These are phyloP conservation scores for Anhinga rufa DNA, from an alignment of 2,113 vertebrate genomes.

Conservation along the genomic window DNA sequence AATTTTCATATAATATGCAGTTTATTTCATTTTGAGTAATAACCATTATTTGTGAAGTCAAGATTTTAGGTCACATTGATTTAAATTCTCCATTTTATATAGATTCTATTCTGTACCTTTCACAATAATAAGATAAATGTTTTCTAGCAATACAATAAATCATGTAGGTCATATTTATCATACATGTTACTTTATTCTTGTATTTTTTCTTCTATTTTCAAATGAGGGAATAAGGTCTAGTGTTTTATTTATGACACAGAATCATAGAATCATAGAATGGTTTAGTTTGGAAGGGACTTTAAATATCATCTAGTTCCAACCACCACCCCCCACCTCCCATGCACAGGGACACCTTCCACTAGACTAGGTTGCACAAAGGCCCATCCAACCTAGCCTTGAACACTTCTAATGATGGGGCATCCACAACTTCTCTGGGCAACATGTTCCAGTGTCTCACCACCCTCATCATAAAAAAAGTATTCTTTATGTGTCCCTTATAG, in stretches of 20 bases:
- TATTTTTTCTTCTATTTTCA: neutral
- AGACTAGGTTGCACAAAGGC: neutral
- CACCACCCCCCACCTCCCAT: too few species aligned
- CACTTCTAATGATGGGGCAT: too few species aligned
- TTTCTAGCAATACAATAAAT: neutral
- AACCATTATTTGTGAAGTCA: neutral
- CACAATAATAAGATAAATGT: neutral
- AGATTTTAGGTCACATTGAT: neutral
- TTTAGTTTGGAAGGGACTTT: neutral
- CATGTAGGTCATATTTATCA: neutral
- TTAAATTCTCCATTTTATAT: neutral
- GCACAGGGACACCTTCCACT: neutral
- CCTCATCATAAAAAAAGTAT: neutral
- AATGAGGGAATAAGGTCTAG: neutral
- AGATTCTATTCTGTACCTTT: neutral
- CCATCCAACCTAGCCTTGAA: neutral
- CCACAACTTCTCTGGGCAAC: neutral
- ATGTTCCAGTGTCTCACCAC: neutral
- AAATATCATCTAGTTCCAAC: neutral
- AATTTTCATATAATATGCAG: neutral
- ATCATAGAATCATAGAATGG: neutral
- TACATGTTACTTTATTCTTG: fast-evolving
- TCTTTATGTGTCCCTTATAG: neutral
- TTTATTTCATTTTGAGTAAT: neutral
- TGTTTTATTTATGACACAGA: neutral